A percentile compares a stretch with the other conserved stretches of the same genome.
Evolutionary conservation across 2,888 invertebrate genomes (phyloP).

Genomic region (Cerastis rubricosa): DNA sequence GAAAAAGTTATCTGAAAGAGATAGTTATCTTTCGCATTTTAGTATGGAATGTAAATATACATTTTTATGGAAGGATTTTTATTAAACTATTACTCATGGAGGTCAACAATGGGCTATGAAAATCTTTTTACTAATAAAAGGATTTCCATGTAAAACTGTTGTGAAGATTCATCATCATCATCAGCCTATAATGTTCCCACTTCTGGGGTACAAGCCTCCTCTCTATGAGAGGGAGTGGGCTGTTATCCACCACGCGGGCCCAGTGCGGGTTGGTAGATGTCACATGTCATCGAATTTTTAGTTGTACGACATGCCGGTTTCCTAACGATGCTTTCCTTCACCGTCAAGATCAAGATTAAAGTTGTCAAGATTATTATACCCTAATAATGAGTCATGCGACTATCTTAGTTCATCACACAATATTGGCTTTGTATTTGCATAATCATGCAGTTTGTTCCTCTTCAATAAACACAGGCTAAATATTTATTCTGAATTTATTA

Average conservation of each 20-base stretch:
- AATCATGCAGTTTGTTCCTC: conserved; percentile 15
- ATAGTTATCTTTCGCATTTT: not conserved
- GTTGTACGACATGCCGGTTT: too few species aligned
- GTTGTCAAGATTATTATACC: not conserved
- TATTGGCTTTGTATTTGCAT: not conserved
- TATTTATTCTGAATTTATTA: conserved; percentile 2
- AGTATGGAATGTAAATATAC: not conserved
- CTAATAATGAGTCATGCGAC: conserved; percentile 8
- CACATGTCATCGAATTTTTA: too few species aligned
- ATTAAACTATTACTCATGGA: conserved; percentile 9
- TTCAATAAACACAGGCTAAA: conserved; percentile 6
- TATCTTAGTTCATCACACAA: conserved; percentile 13
- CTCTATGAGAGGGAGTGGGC: too few species aligned
- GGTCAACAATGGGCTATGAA: not conserved
- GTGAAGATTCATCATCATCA: too few species aligned
- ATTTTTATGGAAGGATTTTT: not conserved
- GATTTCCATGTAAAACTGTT: not conserved
- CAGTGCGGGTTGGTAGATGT: too few species aligned
- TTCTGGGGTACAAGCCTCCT: too few species aligned
- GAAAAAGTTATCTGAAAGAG: too few species aligned
- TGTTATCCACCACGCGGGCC: too few species aligned
- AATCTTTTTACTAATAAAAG: not conserved
- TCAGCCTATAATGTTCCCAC: too few species aligned
- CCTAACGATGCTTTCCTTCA: too few species aligned
- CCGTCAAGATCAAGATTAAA: too few species aligned